phyloP scores from a whole-genome alignment of 2,113 vertebrate species.

The Cochlearius cochlearius region DNA sequence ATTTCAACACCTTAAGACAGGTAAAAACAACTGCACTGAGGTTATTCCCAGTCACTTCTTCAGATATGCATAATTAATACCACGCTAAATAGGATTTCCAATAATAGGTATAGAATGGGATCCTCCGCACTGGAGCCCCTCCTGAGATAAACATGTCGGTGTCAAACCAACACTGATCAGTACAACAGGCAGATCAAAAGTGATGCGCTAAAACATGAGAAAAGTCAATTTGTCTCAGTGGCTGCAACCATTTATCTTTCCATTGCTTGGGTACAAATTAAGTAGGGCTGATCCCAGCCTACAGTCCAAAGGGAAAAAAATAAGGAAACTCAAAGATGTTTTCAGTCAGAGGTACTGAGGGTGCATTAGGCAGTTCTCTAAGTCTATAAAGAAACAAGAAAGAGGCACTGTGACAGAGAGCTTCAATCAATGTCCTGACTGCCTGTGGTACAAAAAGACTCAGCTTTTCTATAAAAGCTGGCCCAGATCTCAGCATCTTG shows the following conservation, averaged over 20 bases:
- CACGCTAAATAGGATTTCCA: not conserved
- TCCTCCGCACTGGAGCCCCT: not conserved
- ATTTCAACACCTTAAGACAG: not conserved
- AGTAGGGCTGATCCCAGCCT: not conserved
- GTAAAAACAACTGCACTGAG: not conserved
- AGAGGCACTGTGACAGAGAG: not conserved
- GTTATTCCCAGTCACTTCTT: not conserved
- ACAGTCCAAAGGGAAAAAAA: not conserved
- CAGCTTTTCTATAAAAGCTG: not conserved
- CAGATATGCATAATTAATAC: not conserved
- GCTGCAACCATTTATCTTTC: not conserved
- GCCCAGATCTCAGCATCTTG: not conserved
- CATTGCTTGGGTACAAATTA: not conserved
- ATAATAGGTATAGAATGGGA: not conserved
- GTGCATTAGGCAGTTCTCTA: not conserved
- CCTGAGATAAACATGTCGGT: not conserved
- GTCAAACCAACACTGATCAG: not conserved
- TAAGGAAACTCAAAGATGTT: not conserved
- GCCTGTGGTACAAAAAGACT: not conserved
- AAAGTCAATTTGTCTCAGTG: not conserved
- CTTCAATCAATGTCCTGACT: not conserved
- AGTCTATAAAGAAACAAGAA: not conserved
- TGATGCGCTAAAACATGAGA: not conserved
- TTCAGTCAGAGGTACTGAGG: not conserved
- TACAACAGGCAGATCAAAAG: not conserved